Conservation (phyloP, 2,113 vertebrate species). For the Hippocampus guttulatus region DNA sequence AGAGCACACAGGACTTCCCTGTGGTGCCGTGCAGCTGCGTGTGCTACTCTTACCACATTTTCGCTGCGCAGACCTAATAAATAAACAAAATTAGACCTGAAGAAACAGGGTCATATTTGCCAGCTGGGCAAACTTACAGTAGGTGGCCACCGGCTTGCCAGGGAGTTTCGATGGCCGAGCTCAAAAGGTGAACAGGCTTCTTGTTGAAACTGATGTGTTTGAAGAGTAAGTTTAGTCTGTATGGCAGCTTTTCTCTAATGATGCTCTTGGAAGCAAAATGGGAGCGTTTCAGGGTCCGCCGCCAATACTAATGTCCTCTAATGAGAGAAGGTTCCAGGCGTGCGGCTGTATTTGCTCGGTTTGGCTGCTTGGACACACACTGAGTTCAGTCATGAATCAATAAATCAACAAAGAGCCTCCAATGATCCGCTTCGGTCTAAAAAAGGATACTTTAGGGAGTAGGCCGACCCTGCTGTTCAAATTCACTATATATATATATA, state of each 20-base stretch:
- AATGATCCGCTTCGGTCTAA: not conserved
- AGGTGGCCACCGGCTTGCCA: slow-evolving; percentile 11
- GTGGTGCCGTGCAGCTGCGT: slow-evolving; percentile 56
- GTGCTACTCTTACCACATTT: slow-evolving; percentile 39
- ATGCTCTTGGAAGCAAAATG: slow-evolving; percentile 35
- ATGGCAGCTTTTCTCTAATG: slow-evolving; percentile 33
- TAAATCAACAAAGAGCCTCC: slow-evolving; percentile 11
- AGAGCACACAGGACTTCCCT: slow-evolving; percentile 8
- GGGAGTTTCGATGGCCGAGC: slow-evolving; percentile 6
- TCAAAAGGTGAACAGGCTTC: slow-evolving; percentile 31
- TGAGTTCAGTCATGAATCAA: slow-evolving; percentile 17
- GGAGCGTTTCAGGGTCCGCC: slow-evolving; percentile 49
- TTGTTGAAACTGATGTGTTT: slow-evolving; percentile 25
- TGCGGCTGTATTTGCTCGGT: slow-evolving; percentile 32
- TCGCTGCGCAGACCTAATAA: slow-evolving; percentile 35
- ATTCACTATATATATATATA: not conserved
- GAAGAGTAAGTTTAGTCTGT: slow-evolving; percentile 22
- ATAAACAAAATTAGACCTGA: slow-evolving; percentile 47
- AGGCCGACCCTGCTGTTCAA: not conserved
- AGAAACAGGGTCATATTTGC: slow-evolving; percentile 37
- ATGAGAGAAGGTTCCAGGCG: slow-evolving; percentile 45
- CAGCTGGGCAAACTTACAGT: slow-evolving; percentile 36
- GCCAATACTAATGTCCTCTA: slow-evolving; percentile 57
- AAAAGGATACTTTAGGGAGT: not conserved
- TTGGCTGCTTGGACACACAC: slow-evolving; percentile 32